Evolutionary conservation across 2,113 vertebrate genomes (phyloP), one percentile per base, ranked within the genome.

Genomic region (Tachycineta bicolor): DNA sequence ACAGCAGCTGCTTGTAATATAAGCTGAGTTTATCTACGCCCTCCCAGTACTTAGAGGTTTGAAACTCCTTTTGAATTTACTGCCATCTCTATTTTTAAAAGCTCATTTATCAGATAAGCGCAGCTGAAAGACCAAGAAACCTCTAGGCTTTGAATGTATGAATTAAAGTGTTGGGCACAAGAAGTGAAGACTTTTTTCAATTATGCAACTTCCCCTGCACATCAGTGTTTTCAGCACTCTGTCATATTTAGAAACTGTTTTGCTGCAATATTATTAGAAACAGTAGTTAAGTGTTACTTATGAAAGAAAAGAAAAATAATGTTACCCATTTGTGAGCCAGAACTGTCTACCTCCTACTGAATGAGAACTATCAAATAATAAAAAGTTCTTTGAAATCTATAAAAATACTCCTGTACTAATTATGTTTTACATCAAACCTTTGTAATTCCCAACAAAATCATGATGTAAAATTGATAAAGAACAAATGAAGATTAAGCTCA

Each of bases 231-330:
- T 94, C 96, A 97, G 96, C 95, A 96, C 83, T 90, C 97, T 70
- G 77, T 94, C 91, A 73, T 91, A 96, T 96, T 96, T 97, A 92
- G 93, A 95, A 93, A 90, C 94, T 95, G 83, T 94, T 97, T 93
- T 94, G 89, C 88, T 96, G 89, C 84, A 96, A 95, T 91, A 92
- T 95, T 93, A 95, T 93, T 97, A 96, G 94, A 96, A 97, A 97
- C 96, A 96, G 82, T 87, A 96, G 71, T 79, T 81, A 96, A 96
- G 83, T 94, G 87, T 94, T 93, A 81, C 59, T 97, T 96, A 77
- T 33, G 37, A 92, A 96, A 97, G 73, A 82, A 95, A 97, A 96
- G 60, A 78, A 94, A 96, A 98, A 95, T 82, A 97, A 96, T 52
- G n/a, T 86, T 83, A 89, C 81, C 89, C 94, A 47, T 89, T 93